Evolutionary conservation across 2,797 vertebrate genomes (phyloP).

Genomic region (Amphiprion clarkii): DNA sequence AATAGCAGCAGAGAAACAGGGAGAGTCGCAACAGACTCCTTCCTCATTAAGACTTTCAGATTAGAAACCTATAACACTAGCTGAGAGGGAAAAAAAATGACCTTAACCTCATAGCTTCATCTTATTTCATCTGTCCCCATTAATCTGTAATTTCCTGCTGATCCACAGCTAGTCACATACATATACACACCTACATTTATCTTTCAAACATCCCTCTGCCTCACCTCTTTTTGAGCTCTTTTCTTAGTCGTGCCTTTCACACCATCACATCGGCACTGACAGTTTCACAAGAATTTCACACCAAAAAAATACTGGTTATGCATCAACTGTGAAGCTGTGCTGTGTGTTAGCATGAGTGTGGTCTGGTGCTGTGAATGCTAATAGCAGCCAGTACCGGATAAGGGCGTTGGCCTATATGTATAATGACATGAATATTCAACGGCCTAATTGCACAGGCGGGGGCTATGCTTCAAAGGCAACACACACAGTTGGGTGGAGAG

Average conservation of each 20-base stretch:
- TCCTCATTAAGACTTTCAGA: conserved; percentile 54
- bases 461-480: conserved; percentile 69
- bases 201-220: conserved; percentile 27
- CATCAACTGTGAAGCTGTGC: conserved; percentile 5
- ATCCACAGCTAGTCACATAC: not conserved
- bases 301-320: conserved; percentile 12
- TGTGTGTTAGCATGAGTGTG: conserved; percentile 7
- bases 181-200: conserved; percentile 7
- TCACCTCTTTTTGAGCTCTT: conserved; percentile 1
- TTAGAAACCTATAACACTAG: conserved; percentile 56
- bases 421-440: conserved; percentile 81
- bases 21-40: conserved; percentile 44
- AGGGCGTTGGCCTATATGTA: conserved; percentile 73
- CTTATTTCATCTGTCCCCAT: conserved; percentile 18
- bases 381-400: conserved; percentile 37
- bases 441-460: conserved; percentile 74
- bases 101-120: conserved; percentile 22
- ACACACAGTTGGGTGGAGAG: conserved; percentile 65
- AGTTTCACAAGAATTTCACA: conserved; percentile 41
- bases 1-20: conserved; percentile 56
- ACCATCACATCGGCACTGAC: conserved; percentile 8
- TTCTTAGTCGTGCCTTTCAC: conserved; percentile 25
- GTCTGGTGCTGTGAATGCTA: conserved; percentile 41
- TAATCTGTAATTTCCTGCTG: conserved; percentile 7
- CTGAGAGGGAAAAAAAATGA: conserved; percentile 10